Evolutionary conservation across 2,113 vertebrate genomes (phyloP).

Genomic region (Pangasianodon gigas): DNA sequence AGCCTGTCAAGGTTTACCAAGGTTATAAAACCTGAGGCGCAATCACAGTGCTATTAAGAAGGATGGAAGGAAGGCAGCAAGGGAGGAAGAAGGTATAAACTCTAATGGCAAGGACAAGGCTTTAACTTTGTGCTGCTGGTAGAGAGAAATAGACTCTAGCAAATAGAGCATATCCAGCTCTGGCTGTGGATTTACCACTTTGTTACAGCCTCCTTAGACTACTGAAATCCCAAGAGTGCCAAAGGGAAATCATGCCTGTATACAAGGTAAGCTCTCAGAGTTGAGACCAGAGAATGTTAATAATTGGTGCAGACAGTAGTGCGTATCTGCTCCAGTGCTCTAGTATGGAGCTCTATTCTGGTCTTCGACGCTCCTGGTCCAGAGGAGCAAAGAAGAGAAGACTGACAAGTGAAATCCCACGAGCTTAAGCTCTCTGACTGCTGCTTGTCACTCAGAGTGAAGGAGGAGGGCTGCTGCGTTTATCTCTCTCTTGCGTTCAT

Average conservation of each 20-base stretch:
- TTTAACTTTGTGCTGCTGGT: constrained; percentile 4
- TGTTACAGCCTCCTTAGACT: not conserved
- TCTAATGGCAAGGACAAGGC: not conserved
- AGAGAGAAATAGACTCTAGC: not conserved
- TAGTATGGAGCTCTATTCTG: not conserved
- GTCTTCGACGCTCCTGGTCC: not conserved
- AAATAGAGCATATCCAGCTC: constrained; percentile 1
- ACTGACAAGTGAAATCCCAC: constrained; percentile 34
- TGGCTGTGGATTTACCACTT: constrained; percentile 14
- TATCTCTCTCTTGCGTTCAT: constrained; percentile 17
- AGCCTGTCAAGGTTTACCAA: constrained; percentile 2
- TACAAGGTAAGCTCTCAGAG: not conserved
- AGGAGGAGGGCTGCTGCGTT: constrained; percentile 2
- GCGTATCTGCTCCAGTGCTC: not conserved
- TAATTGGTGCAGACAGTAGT: constrained; percentile 19
- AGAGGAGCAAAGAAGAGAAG: constrained; percentile 6
- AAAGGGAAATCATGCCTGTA: not conserved
- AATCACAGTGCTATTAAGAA: constrained; percentile 20
- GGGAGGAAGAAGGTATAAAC: not conserved
- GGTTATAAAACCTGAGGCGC: constrained; percentile 7
- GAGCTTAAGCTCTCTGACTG: constrained; percentile 44
- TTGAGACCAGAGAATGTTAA: constrained; percentile 17
- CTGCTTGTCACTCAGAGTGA: constrained; percentile 31
- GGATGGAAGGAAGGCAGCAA: not conserved
- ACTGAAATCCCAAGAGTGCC: constrained; percentile 10